Percentiles rank a stretch among this genome's conserved stretches.
Conservation (phyloP, 1,140 invertebrate genomes). For the Triops longicaudatus region DNA sequence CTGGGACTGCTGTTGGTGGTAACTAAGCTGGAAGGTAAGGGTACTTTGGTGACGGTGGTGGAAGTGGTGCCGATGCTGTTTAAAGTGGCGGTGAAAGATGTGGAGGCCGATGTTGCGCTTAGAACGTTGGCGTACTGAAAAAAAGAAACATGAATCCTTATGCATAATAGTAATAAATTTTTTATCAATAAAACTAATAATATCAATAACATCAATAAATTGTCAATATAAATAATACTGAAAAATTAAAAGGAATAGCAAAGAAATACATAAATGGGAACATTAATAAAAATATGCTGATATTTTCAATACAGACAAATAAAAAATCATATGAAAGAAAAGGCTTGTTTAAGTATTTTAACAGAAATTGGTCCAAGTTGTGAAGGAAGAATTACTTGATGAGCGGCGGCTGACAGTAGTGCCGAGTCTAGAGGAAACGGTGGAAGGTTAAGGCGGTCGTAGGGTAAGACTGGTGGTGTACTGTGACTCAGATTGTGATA, state of each 20-base stretch:
- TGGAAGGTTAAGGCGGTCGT: slow-evolving; percentile 16
- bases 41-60: slow-evolving; percentile 36
- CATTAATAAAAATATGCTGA: no score
- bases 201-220: no score
- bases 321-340: no score
- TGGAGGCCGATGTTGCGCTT: background rate
- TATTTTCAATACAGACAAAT: no score
- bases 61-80: slow-evolving; percentile 28
- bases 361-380: no score
- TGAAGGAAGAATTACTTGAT: background rate
- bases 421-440: slow-evolving; percentile 16
- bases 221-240: no score
- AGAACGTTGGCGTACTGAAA: background rate
- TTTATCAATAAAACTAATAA: no score
- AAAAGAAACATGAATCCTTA: background rate
- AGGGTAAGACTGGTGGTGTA: slow-evolving; percentile 20
- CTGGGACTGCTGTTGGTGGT: background rate
- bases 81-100: background rate
- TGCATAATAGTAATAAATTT: no score
- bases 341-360: no score
- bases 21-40: slow-evolving; percentile 42
- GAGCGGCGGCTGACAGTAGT: slow-evolving; percentile 29
- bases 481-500: slow-evolving; percentile 11
- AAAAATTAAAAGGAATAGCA: no score
- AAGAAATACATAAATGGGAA: no score